Base-by-base conservation (phyloP, 2,888 invertebrate genomes). In the Folsomia candida region DNA sequence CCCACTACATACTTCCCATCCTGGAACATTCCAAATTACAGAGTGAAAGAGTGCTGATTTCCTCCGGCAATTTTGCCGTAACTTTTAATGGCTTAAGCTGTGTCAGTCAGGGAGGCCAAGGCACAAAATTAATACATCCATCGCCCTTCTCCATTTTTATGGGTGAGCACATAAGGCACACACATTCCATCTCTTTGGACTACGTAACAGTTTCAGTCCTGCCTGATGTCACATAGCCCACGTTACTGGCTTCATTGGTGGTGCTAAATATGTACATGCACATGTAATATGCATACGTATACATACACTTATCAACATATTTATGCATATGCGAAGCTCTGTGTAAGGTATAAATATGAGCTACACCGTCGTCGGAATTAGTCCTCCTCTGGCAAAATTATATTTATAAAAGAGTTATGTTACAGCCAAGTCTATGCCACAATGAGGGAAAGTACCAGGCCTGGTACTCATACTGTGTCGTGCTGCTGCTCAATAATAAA, bases 41-140 rank as follows among this genome's bases (percentile, higher is more conserved):
- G 62, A 62, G 62, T 62, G 62, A 62, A 62, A 51, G 51, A 64
- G 64, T 51, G 64, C 64, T 64, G 64, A 64, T 64, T 64, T 64
- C 64, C 64, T 64, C 20, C 20, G 51, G 64, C 47, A 64, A 64
- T 64, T 64, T 51, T 47, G 24, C 28, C 64, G 64, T 64, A 64
- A 64, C 47, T 64, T 64, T 64, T 64, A 64, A 64, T 64, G 51
- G 64, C 51, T 6, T 24, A 64, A 51, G 51, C 51, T 22, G 25
- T 47, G 51, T 37, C 26, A 37, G 37, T 37, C 37, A 37, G 4
- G 14, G 37, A 37, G 37, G 37, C 37, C 37, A 37, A 37, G 14
- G 37, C 37, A 37, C 37, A 62, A 62, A 62, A 62, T 62, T 62
- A 62, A 62, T 62, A 29, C 62, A 62, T 62, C 29, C 62, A 29